These are phyloP conservation scores for Macrosiphum euphorbiae DNA, from an alignment of 2,888 invertebrate species.

Conservation along the genomic window DNA sequence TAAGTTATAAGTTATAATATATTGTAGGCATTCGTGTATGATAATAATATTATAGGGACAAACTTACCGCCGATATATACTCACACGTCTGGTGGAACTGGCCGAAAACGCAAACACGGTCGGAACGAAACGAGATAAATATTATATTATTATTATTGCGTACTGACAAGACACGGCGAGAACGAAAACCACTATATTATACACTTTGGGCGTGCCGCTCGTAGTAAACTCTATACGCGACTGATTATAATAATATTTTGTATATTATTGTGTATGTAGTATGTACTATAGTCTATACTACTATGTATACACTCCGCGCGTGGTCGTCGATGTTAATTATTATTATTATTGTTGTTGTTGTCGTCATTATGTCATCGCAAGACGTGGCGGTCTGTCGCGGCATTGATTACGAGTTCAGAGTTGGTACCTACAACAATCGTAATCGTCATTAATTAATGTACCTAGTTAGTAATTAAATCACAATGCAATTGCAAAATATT, in stretches of 20 bases:
- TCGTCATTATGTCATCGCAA: neutral
- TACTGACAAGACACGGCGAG: neutral
- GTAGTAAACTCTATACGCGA: neutral
- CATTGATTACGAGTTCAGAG: neutral
- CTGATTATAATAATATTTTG: neutral
- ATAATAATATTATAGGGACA: neutral
- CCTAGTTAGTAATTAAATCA: neutral
- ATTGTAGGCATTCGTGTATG: neutral
- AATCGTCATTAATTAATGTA: neutral
- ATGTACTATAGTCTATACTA: too few species aligned
- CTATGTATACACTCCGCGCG: neutral
- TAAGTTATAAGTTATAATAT: neutral
- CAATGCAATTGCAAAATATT: neutral
- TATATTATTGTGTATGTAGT: neutral
- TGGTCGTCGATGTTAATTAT: neutral
- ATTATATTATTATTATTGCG: neutral
- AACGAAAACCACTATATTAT: neutral
- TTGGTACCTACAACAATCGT: neutral
- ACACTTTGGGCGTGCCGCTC: conserved; percentile 2
- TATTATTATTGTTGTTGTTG: neutral
- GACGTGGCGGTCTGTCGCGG: neutral
- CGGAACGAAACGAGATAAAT: neutral
- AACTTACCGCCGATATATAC: neutral
- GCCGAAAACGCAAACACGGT: neutral
- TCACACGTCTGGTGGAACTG: neutral